Base-by-base conservation (phyloP, 2,113 vertebrate species). In the Paraplagusia blochii region DNA sequence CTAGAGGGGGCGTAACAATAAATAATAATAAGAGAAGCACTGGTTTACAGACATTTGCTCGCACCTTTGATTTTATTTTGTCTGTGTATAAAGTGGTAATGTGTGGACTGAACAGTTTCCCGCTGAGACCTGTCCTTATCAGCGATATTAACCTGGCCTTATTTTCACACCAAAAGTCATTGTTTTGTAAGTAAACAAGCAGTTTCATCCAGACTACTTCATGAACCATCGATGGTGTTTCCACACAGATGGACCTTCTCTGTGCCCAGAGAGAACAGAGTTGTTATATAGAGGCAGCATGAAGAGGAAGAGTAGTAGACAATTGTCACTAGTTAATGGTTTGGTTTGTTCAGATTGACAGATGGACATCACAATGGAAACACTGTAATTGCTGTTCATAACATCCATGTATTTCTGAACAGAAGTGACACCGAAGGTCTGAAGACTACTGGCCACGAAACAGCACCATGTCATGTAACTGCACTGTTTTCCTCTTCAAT, bases 401-500 rank as follows among this genome's bases (percentile, higher is more conserved):
- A 42, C 4, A 14, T 55, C 6, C 49, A 64, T 50, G 52, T 58
- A 69, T 76, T 64, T 79, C 33, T 57, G 13, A 53, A 57, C 66
- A 54, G 34, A 61, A 57, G 49, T 40, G 58, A 66, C 47, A 42
- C 22, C 48, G 71, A 5, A 60, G 53, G 69, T 17, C 69, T 63
- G 39, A 60, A 15, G 18, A 33, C 58, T 77, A 74, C 80, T 29
- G 22, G 66, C 69, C 61, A 62, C 63, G 38, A 74, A 18, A 59
- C 59, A 62, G 49, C 50, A 72, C 40, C 55, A 22, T 6, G 22
- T 72, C 60, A 66, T 84, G 76, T 86, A 80, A 77, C 61, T 76
- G 49, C 70, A 81, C 58, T 43, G 56, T 80, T 58, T 57, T 72
- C 54, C 63, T 77, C 74, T 80, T 76, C 62, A 69, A 69, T 64